Conservation (phyloP, 1,140 invertebrate genomes). For the Drosophila carrolli region DNA sequence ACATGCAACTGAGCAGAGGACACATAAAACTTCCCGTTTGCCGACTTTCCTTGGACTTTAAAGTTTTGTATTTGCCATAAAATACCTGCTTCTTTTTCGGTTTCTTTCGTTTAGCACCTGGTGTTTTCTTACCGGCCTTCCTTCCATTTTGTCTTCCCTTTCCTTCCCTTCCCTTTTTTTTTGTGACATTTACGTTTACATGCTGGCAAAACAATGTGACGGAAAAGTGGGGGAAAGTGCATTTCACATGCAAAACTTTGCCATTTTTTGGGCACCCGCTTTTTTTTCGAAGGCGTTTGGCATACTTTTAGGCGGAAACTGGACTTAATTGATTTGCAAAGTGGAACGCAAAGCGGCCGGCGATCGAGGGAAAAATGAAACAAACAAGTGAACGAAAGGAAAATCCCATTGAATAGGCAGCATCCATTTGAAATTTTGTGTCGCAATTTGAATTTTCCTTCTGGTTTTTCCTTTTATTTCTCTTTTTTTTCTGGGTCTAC, state of each 20-base stretch:
- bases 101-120: slow-evolving; percentile 18
- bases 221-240: slow-evolving; percentile 3
- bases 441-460: slow-evolving; percentile 30
- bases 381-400: slow-evolving; percentile 13
- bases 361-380: slow-evolving; percentile 45
- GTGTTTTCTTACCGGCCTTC: slow-evolving; percentile 7
- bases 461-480: neutral
- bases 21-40: slow-evolving; percentile 26
- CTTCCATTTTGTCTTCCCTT: slow-evolving; percentile 12
- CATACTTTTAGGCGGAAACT: slow-evolving; percentile 67
- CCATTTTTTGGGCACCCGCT: slow-evolving; percentile 12
- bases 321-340: slow-evolving; percentile 80
- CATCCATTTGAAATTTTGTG: slow-evolving; percentile 29
- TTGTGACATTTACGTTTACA: slow-evolving; percentile 64
- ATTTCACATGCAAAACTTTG: slow-evolving; percentile 42
- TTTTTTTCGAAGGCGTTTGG: slow-evolving; percentile 13
- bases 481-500: neutral
- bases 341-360: slow-evolving; percentile 48
- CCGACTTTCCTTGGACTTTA: slow-evolving; percentile 44
- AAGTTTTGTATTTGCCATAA: slow-evolving; percentile 44
- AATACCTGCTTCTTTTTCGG: slow-evolving; percentile 10
- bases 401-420: slow-evolving; percentile 16
- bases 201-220: slow-evolving; percentile 50
- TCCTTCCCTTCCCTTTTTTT: neutral
- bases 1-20: slow-evolving; percentile 25